Percentiles rank a stretch among this genome's conserved stretches.
phyloP scores from a whole-genome alignment of 2,113 vertebrate genomes.

The Microcebus lehilahytsara region DNA sequence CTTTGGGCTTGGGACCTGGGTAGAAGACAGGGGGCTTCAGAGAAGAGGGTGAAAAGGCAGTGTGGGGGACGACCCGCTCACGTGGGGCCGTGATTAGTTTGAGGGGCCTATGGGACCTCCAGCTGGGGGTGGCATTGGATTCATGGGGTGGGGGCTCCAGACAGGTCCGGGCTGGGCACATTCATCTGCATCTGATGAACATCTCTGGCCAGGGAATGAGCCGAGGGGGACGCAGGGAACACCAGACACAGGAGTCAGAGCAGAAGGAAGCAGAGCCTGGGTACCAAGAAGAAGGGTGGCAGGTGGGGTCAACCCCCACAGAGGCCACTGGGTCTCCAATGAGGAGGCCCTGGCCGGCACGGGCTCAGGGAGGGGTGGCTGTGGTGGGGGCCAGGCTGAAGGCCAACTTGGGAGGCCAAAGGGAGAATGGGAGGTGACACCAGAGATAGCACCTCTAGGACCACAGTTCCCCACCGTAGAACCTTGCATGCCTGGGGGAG shows the following conservation, averaged over 20 bases:
- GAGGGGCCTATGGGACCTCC: not conserved
- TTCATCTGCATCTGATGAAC: not conserved
- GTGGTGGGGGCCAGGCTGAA: not conserved
- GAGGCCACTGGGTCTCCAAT: not conserved
- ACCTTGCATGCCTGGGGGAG: no score
- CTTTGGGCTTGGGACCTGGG: not conserved
- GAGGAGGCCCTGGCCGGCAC: not conserved
- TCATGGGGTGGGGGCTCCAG: not conserved
- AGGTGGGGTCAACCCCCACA: not conserved
- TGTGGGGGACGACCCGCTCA: not conserved
- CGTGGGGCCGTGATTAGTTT: not conserved
- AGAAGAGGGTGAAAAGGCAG: not conserved
- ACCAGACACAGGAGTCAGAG: not conserved
- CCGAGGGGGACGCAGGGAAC: not conserved
- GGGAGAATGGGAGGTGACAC: not conserved
- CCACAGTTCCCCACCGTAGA: not conserved
- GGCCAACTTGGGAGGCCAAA: not conserved
- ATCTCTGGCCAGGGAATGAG: not conserved
- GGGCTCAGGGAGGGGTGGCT: not conserved
- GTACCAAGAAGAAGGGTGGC: not conserved
- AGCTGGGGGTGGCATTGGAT: not conserved
- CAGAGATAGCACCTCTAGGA: not conserved
- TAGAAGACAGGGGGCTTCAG: not conserved
- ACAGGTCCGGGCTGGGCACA: not conserved
- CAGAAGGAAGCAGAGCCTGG: not conserved